These are phyloP conservation scores for Neodiprion lecontei DNA, from an alignment of 1,140 invertebrate species.

Conservation along the genomic window DNA sequence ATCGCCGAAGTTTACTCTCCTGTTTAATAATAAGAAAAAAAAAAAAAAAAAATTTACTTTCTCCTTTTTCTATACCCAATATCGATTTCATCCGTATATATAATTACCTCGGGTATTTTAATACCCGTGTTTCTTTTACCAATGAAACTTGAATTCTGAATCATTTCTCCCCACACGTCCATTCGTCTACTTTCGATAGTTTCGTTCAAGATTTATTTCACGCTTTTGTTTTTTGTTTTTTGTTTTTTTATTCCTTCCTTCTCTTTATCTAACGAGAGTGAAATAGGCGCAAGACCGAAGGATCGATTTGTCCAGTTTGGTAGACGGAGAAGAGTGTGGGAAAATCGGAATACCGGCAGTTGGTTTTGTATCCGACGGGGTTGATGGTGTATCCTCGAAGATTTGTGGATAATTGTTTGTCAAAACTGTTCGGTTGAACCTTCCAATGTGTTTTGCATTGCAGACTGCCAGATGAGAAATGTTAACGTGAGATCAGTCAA, in stretches of 20 bases:
- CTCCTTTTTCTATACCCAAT: background rate
- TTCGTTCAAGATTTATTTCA: no score
- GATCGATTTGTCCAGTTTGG: no score
- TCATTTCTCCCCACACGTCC: no score
- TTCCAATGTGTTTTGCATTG: constrained; percentile 68
- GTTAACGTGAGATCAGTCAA: constrained; percentile 78
- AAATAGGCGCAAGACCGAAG: no score
- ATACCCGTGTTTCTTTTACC: background rate
- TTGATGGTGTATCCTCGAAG: background rate
- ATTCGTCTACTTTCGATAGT: no score
- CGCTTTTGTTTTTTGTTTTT: no score
- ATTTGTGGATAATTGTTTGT: constrained; percentile 1
- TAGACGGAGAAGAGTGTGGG: background rate
- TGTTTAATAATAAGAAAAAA: no score
- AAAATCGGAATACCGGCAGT: background rate
- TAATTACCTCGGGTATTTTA: background rate
- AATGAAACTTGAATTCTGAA: no score
- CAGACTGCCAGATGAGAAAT: constrained; percentile 78
- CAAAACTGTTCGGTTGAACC: constrained; percentile 46
- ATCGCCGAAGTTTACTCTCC: no score
- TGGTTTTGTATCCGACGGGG: background rate
- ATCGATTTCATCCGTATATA: background rate
- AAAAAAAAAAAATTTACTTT: no score
- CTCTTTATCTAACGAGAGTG: no score
- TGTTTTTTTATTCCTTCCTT: no score